A percentile compares a stretch with the other conserved stretches of the same genome.
Conservation (phyloP, 2,113 vertebrate genomes). For the Thamnaconus septentrionalis region DNA sequence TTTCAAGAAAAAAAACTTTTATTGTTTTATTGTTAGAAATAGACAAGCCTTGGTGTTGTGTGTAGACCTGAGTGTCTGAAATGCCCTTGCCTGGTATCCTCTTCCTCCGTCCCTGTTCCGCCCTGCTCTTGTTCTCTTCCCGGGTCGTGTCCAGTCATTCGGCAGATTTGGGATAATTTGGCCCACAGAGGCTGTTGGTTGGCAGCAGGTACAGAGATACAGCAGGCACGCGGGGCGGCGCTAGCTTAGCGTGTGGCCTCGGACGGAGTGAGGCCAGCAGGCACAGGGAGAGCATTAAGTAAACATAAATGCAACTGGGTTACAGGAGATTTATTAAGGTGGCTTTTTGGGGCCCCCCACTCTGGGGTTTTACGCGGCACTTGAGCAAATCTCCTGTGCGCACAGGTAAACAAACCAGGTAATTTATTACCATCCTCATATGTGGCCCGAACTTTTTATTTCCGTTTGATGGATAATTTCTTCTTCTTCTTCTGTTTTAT, state of each 20-base stretch:
- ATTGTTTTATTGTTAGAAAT: too few species aligned
- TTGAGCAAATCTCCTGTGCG: conserved; percentile 78
- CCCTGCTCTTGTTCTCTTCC: conserved; percentile 38
- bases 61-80: too few species aligned
- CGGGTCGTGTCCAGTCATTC: conserved; percentile 61
- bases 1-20: too few species aligned
- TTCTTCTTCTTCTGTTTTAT: conserved; percentile 23
- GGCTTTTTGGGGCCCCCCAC: conserved; percentile 68
- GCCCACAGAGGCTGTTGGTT: conserved; percentile 64
- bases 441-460: conserved; percentile 52
- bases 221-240: conserved; percentile 58
- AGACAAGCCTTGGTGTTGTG: too few species aligned
- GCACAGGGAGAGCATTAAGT: conserved; percentile 77
- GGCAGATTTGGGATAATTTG: conserved; percentile 68
- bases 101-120: conserved; percentile 38
- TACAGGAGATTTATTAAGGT: conserved; percentile 79
- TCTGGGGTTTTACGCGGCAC: conserved; percentile 66
- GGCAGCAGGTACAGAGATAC: conserved; percentile 65
- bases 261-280: conserved; percentile 58
- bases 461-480: conserved; percentile 26
- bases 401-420: conserved; percentile 77
- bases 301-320: conserved; percentile 83
- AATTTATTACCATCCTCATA: conserved; percentile 66
- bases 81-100: background rate
- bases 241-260: conserved; percentile 68